These are phyloP conservation scores for Pristis pectinata DNA, from an alignment of 2,797 vertebrate genomes.

Conservation along the genomic window DNA sequence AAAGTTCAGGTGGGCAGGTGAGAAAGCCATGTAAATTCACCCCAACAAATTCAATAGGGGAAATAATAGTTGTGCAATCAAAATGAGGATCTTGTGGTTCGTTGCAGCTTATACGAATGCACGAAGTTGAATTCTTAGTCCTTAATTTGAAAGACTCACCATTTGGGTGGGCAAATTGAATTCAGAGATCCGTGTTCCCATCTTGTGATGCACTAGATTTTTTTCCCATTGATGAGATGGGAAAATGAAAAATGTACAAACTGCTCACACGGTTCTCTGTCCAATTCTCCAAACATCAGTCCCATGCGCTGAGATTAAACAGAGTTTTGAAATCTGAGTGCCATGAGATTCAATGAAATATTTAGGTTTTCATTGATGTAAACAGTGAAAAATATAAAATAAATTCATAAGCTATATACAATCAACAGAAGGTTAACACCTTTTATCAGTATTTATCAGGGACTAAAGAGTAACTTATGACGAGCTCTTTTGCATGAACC, in stretches of 20 bases:
- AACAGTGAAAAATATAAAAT: not conserved
- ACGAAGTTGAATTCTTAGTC: not conserved
- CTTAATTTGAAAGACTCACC: not conserved
- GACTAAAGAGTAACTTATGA: not conserved
- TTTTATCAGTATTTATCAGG: not conserved
- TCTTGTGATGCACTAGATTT: not conserved
- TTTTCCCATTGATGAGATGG: too few relatives aligned
- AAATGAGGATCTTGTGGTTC: not conserved
- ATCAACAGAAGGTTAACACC: not conserved
- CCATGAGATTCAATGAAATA: not conserved
- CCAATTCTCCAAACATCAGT: not conserved
- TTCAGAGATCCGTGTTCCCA: not conserved
- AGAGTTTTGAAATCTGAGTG: not conserved
- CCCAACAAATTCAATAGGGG: not conserved
- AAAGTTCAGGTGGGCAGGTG: not conserved
- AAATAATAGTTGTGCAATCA: not conserved
- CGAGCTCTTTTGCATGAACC: not conserved
- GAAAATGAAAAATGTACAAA: not conserved
- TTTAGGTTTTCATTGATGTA: not conserved
- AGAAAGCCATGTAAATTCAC: not conserved
- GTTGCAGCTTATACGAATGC: not conserved
- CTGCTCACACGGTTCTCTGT: not conserved
- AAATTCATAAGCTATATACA: not conserved
- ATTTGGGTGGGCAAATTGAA: not conserved
- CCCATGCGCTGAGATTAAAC: not conserved